phyloP scores from a whole-genome alignment of 2,113 vertebrate species.

The Scolopax mira region DNA sequence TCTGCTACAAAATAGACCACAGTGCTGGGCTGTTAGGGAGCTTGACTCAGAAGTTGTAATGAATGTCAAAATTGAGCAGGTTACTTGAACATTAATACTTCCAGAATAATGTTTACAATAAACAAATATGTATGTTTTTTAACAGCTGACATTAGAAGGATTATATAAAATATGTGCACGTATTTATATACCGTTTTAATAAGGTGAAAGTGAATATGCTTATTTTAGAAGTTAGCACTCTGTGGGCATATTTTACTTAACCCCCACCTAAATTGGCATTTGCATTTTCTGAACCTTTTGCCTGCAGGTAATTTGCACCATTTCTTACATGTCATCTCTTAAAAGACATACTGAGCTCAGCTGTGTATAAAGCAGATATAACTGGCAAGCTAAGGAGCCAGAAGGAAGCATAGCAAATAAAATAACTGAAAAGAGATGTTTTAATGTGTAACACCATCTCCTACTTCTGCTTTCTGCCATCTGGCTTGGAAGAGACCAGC shows the following conservation, averaged over 20 bases:
- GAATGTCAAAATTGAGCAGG: neutral
- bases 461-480: slow-evolving; percentile 59
- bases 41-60: neutral
- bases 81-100: neutral
- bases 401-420: slow-evolving; percentile 59
- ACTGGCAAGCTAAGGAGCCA: slow-evolving; percentile 42
- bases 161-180: neutral
- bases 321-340: slow-evolving; percentile 36
- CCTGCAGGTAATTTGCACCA: slow-evolving; percentile 37
- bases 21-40: neutral
- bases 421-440: slow-evolving; percentile 62
- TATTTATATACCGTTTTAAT: neutral
- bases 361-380: slow-evolving; percentile 45
- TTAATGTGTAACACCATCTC: slow-evolving; percentile 64
- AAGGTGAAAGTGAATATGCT: neutral
- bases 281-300: slow-evolving; percentile 4
- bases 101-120: neutral
- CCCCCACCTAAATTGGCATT: neutral
- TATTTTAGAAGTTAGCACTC: slow-evolving; percentile 1
- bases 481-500: slow-evolving; percentile 50
- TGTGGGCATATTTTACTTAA: neutral
- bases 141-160: neutral
- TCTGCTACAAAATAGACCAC: neutral
- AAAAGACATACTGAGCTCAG: slow-evolving; percentile 21
- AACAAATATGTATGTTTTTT: neutral